Percentiles rank a stretch among this genome's conserved stretches.
phyloP scores from a whole-genome alignment of 37 sponge, comb jelly and placozoan species.

The Mnemiopsis leidyi region DNA sequence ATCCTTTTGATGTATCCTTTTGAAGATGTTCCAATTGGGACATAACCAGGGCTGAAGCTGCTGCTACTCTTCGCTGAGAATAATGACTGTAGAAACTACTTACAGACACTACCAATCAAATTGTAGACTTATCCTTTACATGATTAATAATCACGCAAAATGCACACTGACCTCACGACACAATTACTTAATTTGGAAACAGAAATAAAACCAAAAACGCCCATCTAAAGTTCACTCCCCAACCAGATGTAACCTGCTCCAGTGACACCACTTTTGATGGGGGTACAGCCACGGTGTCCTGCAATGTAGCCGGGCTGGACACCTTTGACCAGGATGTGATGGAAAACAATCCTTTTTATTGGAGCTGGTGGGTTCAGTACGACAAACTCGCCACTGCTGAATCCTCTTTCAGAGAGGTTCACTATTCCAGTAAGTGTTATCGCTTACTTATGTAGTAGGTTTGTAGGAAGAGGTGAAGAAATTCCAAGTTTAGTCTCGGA shows the following conservation, averaged over 20 bases:
- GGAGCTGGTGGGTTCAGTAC: not conserved
- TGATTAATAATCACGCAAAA: too few relatives aligned
- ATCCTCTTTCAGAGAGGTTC: not conserved
- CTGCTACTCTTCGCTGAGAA: too few relatives aligned
- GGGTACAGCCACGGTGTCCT: not conserved
- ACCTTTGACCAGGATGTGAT: not conserved
- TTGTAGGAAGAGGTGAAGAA: too few relatives aligned
- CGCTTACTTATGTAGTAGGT: too few relatives aligned
- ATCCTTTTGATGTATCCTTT: not conserved
- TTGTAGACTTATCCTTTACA: too few relatives aligned
- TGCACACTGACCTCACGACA: not conserved
- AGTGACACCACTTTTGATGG: not conserved
- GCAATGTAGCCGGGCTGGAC: not conserved
- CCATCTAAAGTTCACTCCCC: not conserved
- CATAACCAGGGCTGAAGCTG: not conserved
- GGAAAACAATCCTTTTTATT: not conserved
- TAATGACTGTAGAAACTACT: too few relatives aligned
- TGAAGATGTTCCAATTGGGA: too few relatives aligned
- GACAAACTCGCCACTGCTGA: not conserved
- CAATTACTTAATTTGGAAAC: not conserved
- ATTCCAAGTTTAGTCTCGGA: too few relatives aligned
- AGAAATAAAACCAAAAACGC: not conserved
- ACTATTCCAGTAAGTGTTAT: not conserved
- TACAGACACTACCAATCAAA: too few relatives aligned
- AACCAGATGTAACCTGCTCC: not conserved